These are phyloP conservation scores for Lophius piscatorius DNA, from an alignment of 2,113 vertebrate species.

Conservation along the genomic window DNA sequence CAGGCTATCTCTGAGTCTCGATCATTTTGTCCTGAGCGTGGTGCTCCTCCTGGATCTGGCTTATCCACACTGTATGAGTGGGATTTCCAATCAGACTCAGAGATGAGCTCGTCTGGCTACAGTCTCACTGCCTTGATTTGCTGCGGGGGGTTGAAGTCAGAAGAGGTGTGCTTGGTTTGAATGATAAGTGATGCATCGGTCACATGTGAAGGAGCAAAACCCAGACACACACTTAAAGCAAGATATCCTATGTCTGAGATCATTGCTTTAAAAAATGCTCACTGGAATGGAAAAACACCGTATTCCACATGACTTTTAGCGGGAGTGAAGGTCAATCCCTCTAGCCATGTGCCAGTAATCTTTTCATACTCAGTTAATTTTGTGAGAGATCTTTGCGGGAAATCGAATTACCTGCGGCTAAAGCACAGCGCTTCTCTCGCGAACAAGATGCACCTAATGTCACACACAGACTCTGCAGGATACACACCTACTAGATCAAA, in stretches of 20 bases:
- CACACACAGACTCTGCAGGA: not conserved
- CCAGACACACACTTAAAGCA: not conserved
- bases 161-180: not conserved
- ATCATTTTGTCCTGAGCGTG: too few species aligned
- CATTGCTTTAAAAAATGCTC: slow-evolving; percentile 1
- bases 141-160: not conserved
- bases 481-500: not conserved
- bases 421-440: not conserved
- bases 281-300: slow-evolving; percentile 8
- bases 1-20: too few species aligned
- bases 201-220: not conserved
- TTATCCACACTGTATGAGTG: too few species aligned
- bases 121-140: not conserved
- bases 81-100: not conserved
- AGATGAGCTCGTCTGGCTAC: not conserved
- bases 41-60: too few species aligned
- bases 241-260: not conserved
- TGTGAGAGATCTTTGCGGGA: slow-evolving; percentile 32
- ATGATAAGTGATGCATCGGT: not conserved
- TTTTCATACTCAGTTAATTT: slow-evolving; percentile 46
- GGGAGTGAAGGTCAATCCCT: slow-evolving; percentile 27
- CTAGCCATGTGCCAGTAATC: slow-evolving; percentile 14
- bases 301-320: slow-evolving; percentile 28
- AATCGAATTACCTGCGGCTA: slow-evolving; percentile 33
- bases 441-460: too few species aligned